phyloP scores from a whole-genome alignment of 1,140 invertebrate species.

The Meloidogyne floridensis region DNA sequence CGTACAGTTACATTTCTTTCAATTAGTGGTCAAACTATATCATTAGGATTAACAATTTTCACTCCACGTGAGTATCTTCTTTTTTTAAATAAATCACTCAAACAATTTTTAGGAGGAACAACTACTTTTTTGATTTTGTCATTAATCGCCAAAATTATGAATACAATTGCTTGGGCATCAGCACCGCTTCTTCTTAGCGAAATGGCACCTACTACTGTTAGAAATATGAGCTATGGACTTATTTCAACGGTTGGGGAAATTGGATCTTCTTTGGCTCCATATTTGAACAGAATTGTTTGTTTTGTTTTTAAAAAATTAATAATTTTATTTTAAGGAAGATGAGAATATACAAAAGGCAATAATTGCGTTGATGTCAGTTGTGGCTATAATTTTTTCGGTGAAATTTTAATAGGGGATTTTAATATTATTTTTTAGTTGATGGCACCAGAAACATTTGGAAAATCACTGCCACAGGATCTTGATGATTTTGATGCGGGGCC shows the following conservation, averaged over 20 bases:
- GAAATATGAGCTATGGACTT: constrained; percentile 39
- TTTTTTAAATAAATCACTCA: not conserved
- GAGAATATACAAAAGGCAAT: constrained; percentile 42
- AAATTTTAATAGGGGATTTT: not conserved
- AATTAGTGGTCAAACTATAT: constrained; percentile 40
- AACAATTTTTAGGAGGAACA: constrained; percentile 36
- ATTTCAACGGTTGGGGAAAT: constrained; percentile 46
- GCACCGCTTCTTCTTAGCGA: constrained; percentile 51
- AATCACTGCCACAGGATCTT: constrained; percentile 48
- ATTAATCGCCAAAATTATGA: constrained; percentile 52
- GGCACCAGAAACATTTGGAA: constrained; percentile 51
- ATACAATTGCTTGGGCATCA: constrained; percentile 51
- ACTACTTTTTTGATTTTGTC: constrained; percentile 40
- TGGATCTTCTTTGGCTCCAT: constrained; percentile 52
- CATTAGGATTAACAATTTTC: constrained; percentile 44
- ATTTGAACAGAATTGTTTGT: constrained; percentile 43
- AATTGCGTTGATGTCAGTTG: constrained; percentile 44
- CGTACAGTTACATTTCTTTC: constrained; percentile 48
- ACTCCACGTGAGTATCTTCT: constrained; percentile 37
- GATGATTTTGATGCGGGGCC: constrained; percentile 49
- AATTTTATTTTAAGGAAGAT: not conserved
- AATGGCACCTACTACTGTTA: constrained; percentile 51
- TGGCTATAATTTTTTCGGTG: constrained; percentile 38
- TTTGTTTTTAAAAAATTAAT: not conserved
- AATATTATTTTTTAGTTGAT: not conserved